Percentiles rank a stretch among this genome's conserved stretches.
Evolutionary conservation across 2,113 vertebrate genomes (phyloP).

Genomic region (Sebastes schlegelii): DNA sequence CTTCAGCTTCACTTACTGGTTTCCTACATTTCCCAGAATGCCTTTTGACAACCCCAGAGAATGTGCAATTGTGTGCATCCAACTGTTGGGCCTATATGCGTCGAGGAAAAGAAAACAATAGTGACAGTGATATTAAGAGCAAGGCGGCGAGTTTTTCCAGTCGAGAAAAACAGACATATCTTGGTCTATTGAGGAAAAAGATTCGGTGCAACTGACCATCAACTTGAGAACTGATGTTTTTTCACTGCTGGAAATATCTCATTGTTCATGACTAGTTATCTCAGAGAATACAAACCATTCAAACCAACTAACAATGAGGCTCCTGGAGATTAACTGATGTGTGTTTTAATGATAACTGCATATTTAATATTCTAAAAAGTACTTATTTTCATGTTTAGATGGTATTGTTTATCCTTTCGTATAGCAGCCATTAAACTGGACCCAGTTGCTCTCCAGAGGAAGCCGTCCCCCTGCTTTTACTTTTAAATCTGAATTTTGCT

Average conservation of each 20-base stretch:
- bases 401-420: neutral
- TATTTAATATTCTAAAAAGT: neutral
- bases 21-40: constrained; percentile 43
- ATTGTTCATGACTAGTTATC: neutral
- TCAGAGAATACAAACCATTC: neutral
- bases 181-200: neutral
- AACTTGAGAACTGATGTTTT: neutral
- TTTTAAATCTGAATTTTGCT: neutral
- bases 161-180: neutral
- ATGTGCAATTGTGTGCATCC: constrained; percentile 1
- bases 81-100: constrained; percentile 9
- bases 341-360: neutral
- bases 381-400: neutral
- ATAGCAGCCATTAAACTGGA: neutral
- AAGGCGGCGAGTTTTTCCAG: neutral
- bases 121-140: neutral
- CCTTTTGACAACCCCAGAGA: constrained; percentile 19
- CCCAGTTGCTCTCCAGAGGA: neutral
- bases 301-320: neutral
- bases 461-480: neutral
- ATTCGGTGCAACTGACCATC: neutral
- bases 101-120: constrained; percentile 14
- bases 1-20: constrained; percentile 8
- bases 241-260: neutral
- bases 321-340: neutral